Base-by-base conservation (phyloP, 2,797 vertebrate species). In the Lacerta bilineata region DNA sequence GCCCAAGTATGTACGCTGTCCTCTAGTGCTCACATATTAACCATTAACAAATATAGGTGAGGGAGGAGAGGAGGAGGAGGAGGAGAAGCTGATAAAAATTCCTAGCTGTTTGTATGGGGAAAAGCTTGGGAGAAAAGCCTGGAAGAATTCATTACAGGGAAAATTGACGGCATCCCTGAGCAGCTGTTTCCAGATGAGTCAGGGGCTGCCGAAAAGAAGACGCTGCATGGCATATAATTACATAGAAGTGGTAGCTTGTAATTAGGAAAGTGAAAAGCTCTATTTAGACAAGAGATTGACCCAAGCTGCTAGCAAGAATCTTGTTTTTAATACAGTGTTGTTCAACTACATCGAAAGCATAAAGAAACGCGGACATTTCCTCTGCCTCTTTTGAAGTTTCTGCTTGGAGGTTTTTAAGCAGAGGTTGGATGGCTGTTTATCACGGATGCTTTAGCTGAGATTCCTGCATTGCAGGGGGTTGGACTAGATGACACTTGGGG, bases 121-220 rank as follows among this genome's bases (percentile, higher is more conserved):
- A 64, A 61, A 9, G n/a, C 23, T 74, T 36, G 1, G 20, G 1
- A 13, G 64, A 61, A 85, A 5, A 36, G 29, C 17, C 55, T 43
- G 17, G 29, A 84, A 68, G 20, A 27, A 43, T 75, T 71, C 61
- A n/a, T 76, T 41, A 61, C 39, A 74, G 50, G 50, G 81, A 69
- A 25, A 77, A 68, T 71, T 59, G 83, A 80, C n/a, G 8, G 77
- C 15, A 7, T 81, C 43, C 29, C 23, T 59, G 36, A 85, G 61
- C 55, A 87, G 71, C 64, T 90, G 18, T 75, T 84, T 75, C 55
- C 77, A 75, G n/a, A 68, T 87, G 77, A 81, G 27, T 88, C 71
- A 87, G 71, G 72, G 27, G 69, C 43, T 59, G 77, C 43, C 59
- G 36, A 15, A 50, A 43, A n/a, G 69, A 90, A 84, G 43, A 75